Base-by-base conservation (phyloP, 2,797 vertebrate species). In the Galagoides demidoff region DNA sequence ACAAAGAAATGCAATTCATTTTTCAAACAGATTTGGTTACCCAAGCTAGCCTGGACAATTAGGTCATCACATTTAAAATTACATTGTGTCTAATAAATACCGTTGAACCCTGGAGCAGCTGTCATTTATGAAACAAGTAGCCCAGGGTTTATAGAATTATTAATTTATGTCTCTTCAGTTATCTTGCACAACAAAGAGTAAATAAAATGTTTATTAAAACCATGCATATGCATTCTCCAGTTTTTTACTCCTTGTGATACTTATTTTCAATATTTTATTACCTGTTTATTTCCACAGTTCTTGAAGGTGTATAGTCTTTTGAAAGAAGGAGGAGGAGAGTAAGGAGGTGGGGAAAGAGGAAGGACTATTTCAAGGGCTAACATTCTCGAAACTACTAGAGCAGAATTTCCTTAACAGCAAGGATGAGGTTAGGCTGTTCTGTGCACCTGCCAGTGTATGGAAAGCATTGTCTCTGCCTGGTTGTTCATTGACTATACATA, bases 251-350 rank as follows among this genome's bases (percentile, higher is more conserved):
- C 17, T 52, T 12, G 17, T 23, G 14, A 55, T 25, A 57, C 79
- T 37, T 61, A 52, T 90, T 70, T 77, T 92, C 10, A 25, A 90
- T 73, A 57, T 55, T 85, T 94, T 78, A 66, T 52, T 12, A 61
- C 49, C 1, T 71, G 12, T 64, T 85, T 82, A 61, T 82, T 92
- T 55, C 20, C 17, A 63, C 45, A 37, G 3, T 70, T 57, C 70
- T 86, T 89, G 22, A 79, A 49, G 20, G 23, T 45, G 17, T 8
- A n/a, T 27, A 59, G 71, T 22, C 31, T 25, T 55, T n/a, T 74
- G n/a, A 55, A 20, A 39, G 9, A 31, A 73, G 10, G 25, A 87
- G 29, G 7, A 76, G 39, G 34, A 64, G 31, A 19, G 25, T 23
- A 55, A 81, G n/a, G 34, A 66, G 9, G 49, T 52, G 14, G 49